Conservation (phyloP, 1,140 invertebrate species). For the Aphelenchoides fujianensis region DNA sequence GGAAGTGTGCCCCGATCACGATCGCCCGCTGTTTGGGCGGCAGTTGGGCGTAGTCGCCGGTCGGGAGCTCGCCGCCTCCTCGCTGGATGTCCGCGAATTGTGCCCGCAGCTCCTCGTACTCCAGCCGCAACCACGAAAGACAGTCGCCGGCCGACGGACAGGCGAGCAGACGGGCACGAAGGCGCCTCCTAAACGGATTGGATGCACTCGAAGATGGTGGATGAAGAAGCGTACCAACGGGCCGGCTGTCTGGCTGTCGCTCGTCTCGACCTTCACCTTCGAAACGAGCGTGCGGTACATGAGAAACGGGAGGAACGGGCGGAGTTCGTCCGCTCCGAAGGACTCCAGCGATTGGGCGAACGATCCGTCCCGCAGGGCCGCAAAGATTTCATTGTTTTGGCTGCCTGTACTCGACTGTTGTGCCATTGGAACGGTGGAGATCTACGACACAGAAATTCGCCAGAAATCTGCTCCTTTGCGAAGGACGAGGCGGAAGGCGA, state of each 20-base stretch:
- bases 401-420: too few relatives aligned
- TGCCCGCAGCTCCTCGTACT: slow-evolving; percentile 1
- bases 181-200: background rate
- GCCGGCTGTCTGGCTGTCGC: too few relatives aligned
- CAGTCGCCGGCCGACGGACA: slow-evolving; percentile 8
- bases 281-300: slow-evolving; percentile 14
- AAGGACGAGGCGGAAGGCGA: too few relatives aligned
- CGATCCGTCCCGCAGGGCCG: background rate
- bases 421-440: too few relatives aligned
- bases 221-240: too few relatives aligned
- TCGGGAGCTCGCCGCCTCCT: background rate
- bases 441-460: too few relatives aligned
- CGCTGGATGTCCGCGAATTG: background rate
- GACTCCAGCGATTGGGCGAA: background rate
- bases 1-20: slow-evolving; percentile 16
- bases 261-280: too few relatives aligned
- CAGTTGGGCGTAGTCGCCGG: background rate
- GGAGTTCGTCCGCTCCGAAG: slow-evolving; percentile 12
- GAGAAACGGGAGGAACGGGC: slow-evolving; percentile 9
- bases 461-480: too few relatives aligned
- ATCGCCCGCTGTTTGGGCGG: background rate
- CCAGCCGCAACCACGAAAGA: background rate
- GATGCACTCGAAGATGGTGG: too few relatives aligned
- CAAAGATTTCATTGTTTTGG: slow-evolving; percentile 19
- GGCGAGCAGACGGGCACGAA: slow-evolving; percentile 8